Evolutionary conservation across 2,888 invertebrate species (phyloP).

Genomic region (Xestia c-nigrum): DNA sequence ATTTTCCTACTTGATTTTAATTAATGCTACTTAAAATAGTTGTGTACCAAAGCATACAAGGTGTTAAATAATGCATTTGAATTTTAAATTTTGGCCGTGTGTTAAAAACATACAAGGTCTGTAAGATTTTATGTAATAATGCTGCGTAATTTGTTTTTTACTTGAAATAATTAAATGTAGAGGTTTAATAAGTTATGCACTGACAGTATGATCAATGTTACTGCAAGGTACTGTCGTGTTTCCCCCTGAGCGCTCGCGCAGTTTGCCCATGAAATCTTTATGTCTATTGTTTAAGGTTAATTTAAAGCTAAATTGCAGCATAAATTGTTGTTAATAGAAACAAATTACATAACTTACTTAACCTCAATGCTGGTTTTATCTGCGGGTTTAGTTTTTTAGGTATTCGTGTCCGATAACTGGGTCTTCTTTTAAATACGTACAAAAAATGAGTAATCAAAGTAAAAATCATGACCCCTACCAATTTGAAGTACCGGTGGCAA

Average conservation of each 20-base stretch:
- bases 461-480: slow-evolving; percentile 8
- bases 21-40: slow-evolving; percentile 29
- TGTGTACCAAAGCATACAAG: slow-evolving; percentile 28
- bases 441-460: slow-evolving; percentile 3
- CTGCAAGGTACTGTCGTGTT: slow-evolving; percentile 59
- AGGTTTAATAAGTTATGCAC: slow-evolving; percentile 44
- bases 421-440: slow-evolving; percentile 28
- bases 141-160: slow-evolving; percentile 33
- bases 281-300: slow-evolving; percentile 55
- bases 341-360: slow-evolving; percentile 28
- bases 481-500: slow-evolving; percentile 17
- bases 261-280: slow-evolving; percentile 48
- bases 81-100: slow-evolving; percentile 56
- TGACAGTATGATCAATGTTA: slow-evolving; percentile 56
- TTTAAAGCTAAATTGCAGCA: slow-evolving; percentile 47
- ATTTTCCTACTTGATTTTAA: slow-evolving; percentile 14
- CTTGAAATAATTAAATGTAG: slow-evolving; percentile 32
- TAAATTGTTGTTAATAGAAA: slow-evolving; percentile 41
- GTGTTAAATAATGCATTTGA: slow-evolving; percentile 50
- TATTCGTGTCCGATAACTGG: slow-evolving; percentile 29
- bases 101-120: slow-evolving; percentile 40
- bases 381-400: slow-evolving; percentile 16
- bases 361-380: slow-evolving; percentile 30
- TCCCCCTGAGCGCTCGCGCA: slow-evolving; percentile 62
- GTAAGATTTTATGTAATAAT: slow-evolving; percentile 25